Percentiles rank a stretch among this genome's conserved stretches.
phyloP scores from a whole-genome alignment of 2,797 vertebrate species.

The Tiaroga cobitis region DNA sequence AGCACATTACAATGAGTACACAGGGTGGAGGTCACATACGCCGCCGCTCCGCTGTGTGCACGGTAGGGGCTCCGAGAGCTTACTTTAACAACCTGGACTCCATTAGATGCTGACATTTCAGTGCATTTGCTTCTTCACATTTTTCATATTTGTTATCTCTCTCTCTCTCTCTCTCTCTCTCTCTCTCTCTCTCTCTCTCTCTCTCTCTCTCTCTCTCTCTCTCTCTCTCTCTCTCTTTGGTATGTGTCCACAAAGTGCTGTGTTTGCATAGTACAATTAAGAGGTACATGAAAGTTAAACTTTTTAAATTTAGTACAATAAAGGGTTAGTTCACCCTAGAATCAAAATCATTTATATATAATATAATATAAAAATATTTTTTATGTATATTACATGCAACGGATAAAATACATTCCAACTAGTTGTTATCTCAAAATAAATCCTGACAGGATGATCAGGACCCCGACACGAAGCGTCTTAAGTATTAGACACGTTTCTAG shows the following conservation, averaged over 20 bases:
- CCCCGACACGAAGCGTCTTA: background rate
- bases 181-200: conserved; percentile 13
- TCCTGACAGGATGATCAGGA: no score
- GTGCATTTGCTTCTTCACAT: conserved; percentile 29
- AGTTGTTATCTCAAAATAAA: no score
- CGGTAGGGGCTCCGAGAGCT: conserved; percentile 44
- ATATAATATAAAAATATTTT: background rate
- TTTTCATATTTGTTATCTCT: conserved; percentile 43
- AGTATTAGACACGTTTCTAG: background rate
- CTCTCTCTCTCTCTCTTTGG: conserved; percentile 13
- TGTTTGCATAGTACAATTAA: conserved; percentile 34
- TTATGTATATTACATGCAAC: background rate
- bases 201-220: background rate
- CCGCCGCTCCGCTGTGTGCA: conserved; percentile 37
- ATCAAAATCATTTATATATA: background rate
- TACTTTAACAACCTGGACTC: conserved; percentile 48
- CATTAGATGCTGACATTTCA: conserved; percentile 55
- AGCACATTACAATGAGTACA: conserved; percentile 56
- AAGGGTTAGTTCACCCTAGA: background rate
- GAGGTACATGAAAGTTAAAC: conserved; percentile 36
- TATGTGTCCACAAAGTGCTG: conserved; percentile 19
- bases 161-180: background rate
- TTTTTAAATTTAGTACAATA: background rate
- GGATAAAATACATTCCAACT: no score
- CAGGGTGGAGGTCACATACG: conserved; percentile 52